phyloP scores from a whole-genome alignment of 2,113 vertebrate species.

The Alethe castanea region DNA sequence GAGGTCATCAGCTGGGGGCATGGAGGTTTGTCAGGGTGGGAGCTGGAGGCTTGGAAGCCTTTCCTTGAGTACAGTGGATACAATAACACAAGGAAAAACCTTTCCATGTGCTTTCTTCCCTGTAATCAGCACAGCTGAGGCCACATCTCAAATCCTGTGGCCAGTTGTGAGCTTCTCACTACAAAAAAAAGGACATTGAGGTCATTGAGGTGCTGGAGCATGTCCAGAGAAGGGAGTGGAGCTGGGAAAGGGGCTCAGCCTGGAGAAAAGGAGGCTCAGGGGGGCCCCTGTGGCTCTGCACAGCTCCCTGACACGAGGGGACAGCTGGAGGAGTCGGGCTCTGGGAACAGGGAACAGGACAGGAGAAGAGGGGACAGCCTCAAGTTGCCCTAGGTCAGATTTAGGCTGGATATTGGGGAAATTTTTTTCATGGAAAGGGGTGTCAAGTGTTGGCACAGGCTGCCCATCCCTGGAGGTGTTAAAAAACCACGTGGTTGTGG shows the following conservation, averaged over 20 bases:
- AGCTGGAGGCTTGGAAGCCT: background rate
- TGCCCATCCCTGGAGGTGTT: background rate
- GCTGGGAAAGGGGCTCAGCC: background rate
- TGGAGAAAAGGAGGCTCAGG: background rate
- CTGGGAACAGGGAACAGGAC: background rate
- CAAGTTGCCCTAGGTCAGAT: background rate
- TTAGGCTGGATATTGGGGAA: background rate
- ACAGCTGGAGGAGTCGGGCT: fast-evolving
- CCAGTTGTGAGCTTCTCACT: background rate
- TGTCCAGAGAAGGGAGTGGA: background rate
- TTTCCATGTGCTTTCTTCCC: background rate
- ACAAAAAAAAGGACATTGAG: too few species aligned
- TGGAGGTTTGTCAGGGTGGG: background rate
- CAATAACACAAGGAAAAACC: fast-evolving
- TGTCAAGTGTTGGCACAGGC: background rate
- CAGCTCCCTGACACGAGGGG: background rate
- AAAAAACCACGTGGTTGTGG: fast-evolving
- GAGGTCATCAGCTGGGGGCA: background rate
- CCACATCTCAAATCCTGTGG: background rate
- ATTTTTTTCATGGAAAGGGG: background rate
- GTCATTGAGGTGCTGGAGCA: background rate
- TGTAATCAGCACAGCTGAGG: background rate
- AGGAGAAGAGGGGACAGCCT: background rate
- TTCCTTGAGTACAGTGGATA: background rate
- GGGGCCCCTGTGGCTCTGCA: background rate